Evolutionary conservation across 2,797 vertebrate species (phyloP), one percentile per base, ranked within the genome.

Genomic region (Scomberomorus guttatus): DNA sequence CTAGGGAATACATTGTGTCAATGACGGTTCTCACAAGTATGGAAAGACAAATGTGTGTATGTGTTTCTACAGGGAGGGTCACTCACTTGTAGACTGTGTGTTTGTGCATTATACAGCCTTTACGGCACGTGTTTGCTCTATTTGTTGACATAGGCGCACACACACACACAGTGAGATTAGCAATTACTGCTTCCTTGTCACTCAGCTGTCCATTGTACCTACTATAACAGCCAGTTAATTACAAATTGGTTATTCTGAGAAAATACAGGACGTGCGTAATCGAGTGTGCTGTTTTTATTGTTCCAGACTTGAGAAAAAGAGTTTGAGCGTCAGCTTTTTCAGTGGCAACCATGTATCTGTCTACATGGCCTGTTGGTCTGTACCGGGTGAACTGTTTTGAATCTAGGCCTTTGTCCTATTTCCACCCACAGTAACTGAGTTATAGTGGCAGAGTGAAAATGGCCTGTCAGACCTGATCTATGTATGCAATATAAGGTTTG

Each of bases 381-480:
- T 51, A 71, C 59, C 59, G 24, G 55, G 42, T 81, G 58, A 76
- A 62, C 51, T 81, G 62, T 92, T 77, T 81, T 78, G 62, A 68
- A 52, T 77, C 70, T 6, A 32, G 61, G 79, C 75, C 65, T 82
- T 83, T 86, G 89, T 89, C 72, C 76, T 77, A n/a, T 80, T 77
- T 89, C 48, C 66, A 70, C 68, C 51, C 74, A 70, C 75, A 73
- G 72, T 77, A 80, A 87, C 66, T 88, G 82, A 94, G 77, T 92
- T 92, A 94, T 70, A 77, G 87, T 82, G 93, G 88, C 87, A 86
- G 83, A 85, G 75, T 85, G 84, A 92, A 90, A 93, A 90, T 89
- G 78, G 70, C 84, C 88, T 91, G 91, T 89, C 93, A 83, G 82
- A 20, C 50, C 83, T 91, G 89, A 93, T 93, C 80, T 92, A 93